Evolutionary conservation across 2,888 invertebrate species (phyloP), one percentile per base, ranked within the genome.

Genomic region (Himalopsyche kuldschensis): DNA sequence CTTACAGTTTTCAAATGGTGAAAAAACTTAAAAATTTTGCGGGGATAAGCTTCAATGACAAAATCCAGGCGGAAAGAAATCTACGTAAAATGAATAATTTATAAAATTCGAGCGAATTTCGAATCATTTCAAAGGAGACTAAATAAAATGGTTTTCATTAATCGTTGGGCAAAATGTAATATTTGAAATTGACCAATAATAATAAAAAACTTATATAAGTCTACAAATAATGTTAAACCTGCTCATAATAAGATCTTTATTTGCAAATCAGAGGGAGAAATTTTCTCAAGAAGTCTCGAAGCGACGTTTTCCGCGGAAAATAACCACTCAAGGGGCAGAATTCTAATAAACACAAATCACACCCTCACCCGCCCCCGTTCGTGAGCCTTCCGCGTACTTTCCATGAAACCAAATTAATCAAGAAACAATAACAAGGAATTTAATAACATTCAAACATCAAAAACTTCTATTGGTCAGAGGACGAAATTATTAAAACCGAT

Each of bases 361-460:
- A 69, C 69, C 30, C 69, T 69, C 69, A 69, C 27, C 76, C 76
- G 15, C 11, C 78, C 78, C 78, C 8, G 24, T n/a, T 10, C 47
- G 47, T 1, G 20, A n/a, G 24, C 30, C 30, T 30, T 1, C 30
- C 27, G 69, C 69, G 30, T 11, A 69, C 20, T 24, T 30, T 69
- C 15, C 69, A 41, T 75, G 75, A 46, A 84, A 77, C 32, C 77
- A 77, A 80, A 84, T 82, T 82, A 80, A 84, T 78, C 78, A 55
- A 81, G 77, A 82, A 80, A 82, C 82, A 85, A 84, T 83, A 79
- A 80, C 80, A 55, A 63, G 77, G 83, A 80, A 83, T 83, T 83
- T 80, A 80, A 83, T 83, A 83, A 83, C 55, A 32, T 80, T 35
- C 63, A 47, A 77, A 83, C 55, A 69, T 69, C 69, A 27, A 69